These are phyloP conservation scores for Rhinolophus sinicus DNA, from an alignment of 2,113 vertebrate species.

Conservation along the genomic window DNA sequence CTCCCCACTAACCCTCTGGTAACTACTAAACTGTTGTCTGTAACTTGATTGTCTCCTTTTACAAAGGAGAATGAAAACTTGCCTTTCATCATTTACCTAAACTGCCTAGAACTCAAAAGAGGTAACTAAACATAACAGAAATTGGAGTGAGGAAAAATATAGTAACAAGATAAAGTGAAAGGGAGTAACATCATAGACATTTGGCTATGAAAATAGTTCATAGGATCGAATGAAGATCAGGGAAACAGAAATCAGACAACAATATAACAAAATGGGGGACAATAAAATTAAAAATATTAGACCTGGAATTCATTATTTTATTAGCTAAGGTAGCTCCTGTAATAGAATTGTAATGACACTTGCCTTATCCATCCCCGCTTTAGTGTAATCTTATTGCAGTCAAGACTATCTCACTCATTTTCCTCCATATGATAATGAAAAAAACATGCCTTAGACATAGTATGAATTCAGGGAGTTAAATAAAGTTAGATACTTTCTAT, in stretches of 20 bases:
- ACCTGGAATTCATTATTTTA: background rate
- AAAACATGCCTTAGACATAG: slow-evolving; percentile 33
- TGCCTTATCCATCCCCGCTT: background rate
- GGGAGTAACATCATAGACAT: background rate
- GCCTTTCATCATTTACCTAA: background rate
- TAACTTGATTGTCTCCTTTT: slow-evolving; percentile 34
- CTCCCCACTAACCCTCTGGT: no score
- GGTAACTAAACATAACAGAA: background rate
- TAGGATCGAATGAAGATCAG: background rate
- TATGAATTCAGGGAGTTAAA: slow-evolving; percentile 25
- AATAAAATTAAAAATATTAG: background rate
- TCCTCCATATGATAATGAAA: background rate
- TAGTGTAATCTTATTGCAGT: slow-evolving; percentile 35
- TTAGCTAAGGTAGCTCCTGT: background rate
- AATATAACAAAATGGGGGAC: background rate
- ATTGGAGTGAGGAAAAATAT: background rate
- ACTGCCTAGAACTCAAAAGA: background rate
- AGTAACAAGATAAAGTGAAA: slow-evolving; percentile 17
- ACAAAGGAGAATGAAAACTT: slow-evolving; percentile 44
- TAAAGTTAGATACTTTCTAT: slow-evolving; percentile 24
- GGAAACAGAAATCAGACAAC: background rate
- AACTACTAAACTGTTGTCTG: background rate
- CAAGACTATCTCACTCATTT: background rate
- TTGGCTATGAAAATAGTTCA: slow-evolving; percentile 13
- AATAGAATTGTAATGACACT: background rate